phyloP scores from a whole-genome alignment of 2,113 vertebrate genomes.

The cattle (Bos taurus) region ARS-UCD2.0 NC_037348.1:14633501-14634000 shows the following conservation, averaged over 20 bases:
- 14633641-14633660: background rate
- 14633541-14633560: background rate
- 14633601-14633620: conserved; percentile 7
- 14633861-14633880: too few species aligned
- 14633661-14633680: background rate
- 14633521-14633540: background rate
- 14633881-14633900: background rate
- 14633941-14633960: background rate
- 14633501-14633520: background rate
- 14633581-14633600: background rate
- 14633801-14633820: background rate
- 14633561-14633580: background rate
- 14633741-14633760: conserved; percentile 15
- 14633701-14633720: background rate
- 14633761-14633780: background rate
- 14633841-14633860: background rate
- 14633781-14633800: background rate
- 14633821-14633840: background rate
- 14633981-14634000: background rate
- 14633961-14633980: background rate
- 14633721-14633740: background rate
- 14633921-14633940: background rate
- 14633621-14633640: fast-evolving
- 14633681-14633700: fast-evolving
- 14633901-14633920: too few species aligned